Conservation (phyloP, 2,888 invertebrate genomes). For the Proisotoma minuta region DNA sequence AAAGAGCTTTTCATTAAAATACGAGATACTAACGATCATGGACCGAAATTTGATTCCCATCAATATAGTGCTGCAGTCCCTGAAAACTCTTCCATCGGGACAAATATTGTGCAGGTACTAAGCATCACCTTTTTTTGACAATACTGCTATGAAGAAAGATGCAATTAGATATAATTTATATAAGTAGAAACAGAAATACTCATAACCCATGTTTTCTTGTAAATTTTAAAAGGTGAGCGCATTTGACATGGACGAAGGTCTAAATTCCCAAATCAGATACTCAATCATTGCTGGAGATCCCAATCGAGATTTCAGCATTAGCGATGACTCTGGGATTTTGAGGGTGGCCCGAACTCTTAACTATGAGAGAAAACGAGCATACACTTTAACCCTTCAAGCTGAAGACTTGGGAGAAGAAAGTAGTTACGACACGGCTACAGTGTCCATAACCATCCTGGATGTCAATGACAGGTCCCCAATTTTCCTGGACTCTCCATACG, state of each 20-base stretch:
- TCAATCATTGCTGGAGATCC: slow-evolving; percentile 83
- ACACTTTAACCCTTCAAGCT: slow-evolving; percentile 75
- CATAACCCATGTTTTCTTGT: neutral
- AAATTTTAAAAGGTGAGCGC: slow-evolving; percentile 65
- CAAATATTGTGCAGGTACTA: slow-evolving; percentile 78
- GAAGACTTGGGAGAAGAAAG: slow-evolving; percentile 75
- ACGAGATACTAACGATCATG: slow-evolving; percentile 74
- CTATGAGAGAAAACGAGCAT: slow-evolving; percentile 81
- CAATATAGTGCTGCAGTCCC: slow-evolving; percentile 85
- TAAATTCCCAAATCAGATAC: slow-evolving; percentile 86
- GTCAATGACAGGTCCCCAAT: slow-evolving; percentile 58
- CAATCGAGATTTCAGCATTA: slow-evolving; percentile 84
- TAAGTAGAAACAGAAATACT: neutral
- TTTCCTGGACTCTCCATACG: slow-evolving; percentile 89
- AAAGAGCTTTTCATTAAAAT: slow-evolving; percentile 68
- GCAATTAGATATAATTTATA: no score
- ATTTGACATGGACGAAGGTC: slow-evolving; percentile 79
- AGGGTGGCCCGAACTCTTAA: slow-evolving; percentile 88
- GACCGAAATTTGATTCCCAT: slow-evolving; percentile 54
- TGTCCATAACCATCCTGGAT: slow-evolving; percentile 62
- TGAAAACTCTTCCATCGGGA: slow-evolving; percentile 90
- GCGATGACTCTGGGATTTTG: slow-evolving; percentile 85
- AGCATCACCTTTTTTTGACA: neutral
- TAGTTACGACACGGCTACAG: slow-evolving; percentile 66
- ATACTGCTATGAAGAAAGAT: no score